Evolutionary conservation across 2,888 invertebrate genomes (phyloP), one percentile per base, ranked within the genome.

Genomic region (Ichneumoninae sp.): DNA sequence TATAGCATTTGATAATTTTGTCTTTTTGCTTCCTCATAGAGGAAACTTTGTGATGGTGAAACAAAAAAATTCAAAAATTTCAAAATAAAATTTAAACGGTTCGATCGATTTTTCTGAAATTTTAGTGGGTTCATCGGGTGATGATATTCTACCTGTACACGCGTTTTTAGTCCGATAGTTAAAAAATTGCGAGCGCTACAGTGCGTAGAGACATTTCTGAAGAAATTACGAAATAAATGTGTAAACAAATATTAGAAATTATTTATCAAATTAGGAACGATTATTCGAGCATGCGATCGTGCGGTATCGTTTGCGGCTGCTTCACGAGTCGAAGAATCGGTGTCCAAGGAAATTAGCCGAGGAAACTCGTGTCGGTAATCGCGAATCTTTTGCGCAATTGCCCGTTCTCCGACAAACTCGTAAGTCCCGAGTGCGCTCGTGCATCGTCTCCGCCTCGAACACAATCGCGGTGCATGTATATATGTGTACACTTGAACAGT

Each of bases 391-490:
- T 62, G 74, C 60, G 62, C 74, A 72, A 74, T 62, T 57, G 10
- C 3, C 57, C 44, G 44, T 74, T 16, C 60, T 40, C 74, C 47
- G 33, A 33, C 62, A 33, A 74, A 74, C n/a, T 60, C 72, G n/a
- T 7, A 62, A 62, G 16, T 62, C 62, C 6, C 33, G 60, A 30
- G 40, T 57, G 22, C 71, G 36, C 40, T 50, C 36, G 57, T 72
- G 72, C 60, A 72, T 68, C 68, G 68, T 75, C 69, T 65, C 30
- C 10, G 54, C 33, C 16, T 74, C 69, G 52, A 54, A 30, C 69
- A 22, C 62, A 60, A 70, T 13, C 44, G 36, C 70, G 62, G 7
- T 50, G 62, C 69, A 72, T 60, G 68, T 13, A 69, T 26, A 36
- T 26, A 47, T 16, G 70, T 22, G 69, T 47, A 57, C 33, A n/a